phyloP scores from a whole-genome alignment of 2,888 invertebrate species.

The Callosobruchus maculatus region DNA sequence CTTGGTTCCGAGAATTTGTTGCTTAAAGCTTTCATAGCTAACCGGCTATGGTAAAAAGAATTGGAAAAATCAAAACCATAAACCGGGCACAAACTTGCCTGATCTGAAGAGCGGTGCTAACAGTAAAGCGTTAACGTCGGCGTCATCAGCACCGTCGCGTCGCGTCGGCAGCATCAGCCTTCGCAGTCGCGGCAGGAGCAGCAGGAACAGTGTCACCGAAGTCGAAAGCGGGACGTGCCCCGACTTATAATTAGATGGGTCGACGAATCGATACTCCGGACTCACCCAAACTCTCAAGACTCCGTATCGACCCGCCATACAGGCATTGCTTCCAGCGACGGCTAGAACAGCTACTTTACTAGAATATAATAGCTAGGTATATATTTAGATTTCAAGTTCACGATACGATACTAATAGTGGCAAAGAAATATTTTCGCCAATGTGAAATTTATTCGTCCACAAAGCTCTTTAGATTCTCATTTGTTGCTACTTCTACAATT shows the following conservation, averaged over 20 bases:
- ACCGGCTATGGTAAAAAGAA: no score
- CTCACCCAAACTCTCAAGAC: constrained; percentile 33
- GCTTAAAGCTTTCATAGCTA: no score
- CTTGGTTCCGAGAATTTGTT: no score
- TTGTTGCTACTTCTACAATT: no score
- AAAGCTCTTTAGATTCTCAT: no score
- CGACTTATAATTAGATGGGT: constrained; percentile 51
- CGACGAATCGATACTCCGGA: constrained; percentile 46
- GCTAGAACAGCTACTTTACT: neutral
- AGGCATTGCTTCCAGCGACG: neutral
- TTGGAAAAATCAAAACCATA: no score
- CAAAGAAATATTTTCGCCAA: no score
- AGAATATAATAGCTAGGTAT: no score
- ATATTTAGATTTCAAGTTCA: no score
- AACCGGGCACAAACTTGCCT: neutral
- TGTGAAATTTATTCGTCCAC: no score
- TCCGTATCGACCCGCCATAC: constrained; percentile 27
- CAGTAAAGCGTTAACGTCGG: neutral
- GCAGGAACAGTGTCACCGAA: constrained; percentile 50
- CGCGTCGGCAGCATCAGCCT: neutral
- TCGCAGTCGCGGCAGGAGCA: constrained; percentile 32
- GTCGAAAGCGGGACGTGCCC: constrained; percentile 48
- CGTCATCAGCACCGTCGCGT: no score
- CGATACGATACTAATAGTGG: no score
- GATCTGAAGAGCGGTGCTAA: neutral